Evolutionary conservation across 2,113 vertebrate species (phyloP), one percentile per base, ranked within the genome.

Genomic region (Phalacrocorax pelagicus): DNA sequence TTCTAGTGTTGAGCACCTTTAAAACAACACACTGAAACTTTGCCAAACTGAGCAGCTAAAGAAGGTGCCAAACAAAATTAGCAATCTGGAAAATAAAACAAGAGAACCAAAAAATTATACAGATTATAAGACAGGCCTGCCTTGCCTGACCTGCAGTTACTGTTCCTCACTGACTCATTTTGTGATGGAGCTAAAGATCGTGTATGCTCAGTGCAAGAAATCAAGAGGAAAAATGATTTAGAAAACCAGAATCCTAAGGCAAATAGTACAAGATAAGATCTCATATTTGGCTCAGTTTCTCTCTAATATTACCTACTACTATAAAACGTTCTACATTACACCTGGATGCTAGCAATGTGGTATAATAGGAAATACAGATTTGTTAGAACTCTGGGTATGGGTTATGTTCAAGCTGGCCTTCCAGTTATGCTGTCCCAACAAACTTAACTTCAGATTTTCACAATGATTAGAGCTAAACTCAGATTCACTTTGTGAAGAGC

Each of bases 361-460:
- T 71, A 94, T 70, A 63, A 92, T 17, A 79, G 54, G 10, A 51
- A 57, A 82, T 71, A 73, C 6, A 59, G 67, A 34, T 65, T 69
- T 49, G 38, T 49, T 49, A 93, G 65, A 47, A 51, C 32, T 86
- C 51, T 42, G 20, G 5, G 6, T 27, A 26, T 46, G 26, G 27
- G 34, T 84, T 82, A 73, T 58, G 13, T 55, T 94, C 63, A 79
- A 72, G 29, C 6, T 69, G 75, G 67, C 52, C 71, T 88, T 92
- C 80, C 27, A 67, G 36, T 66, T 90, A 19, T 79, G 88, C 69
- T 93, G 24, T 86, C 27, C 72, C 59, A 92, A 85, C 36, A 72
- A 84, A 89, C 73, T 92, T 93, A 83, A 97, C 87, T 88, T 95
- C 40, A 81, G 46, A 72, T 77, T 95, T 93, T 62, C 63, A 70